Conservation (phyloP, 2,888 invertebrate species). For the Monoplex corrugatus region DNA sequence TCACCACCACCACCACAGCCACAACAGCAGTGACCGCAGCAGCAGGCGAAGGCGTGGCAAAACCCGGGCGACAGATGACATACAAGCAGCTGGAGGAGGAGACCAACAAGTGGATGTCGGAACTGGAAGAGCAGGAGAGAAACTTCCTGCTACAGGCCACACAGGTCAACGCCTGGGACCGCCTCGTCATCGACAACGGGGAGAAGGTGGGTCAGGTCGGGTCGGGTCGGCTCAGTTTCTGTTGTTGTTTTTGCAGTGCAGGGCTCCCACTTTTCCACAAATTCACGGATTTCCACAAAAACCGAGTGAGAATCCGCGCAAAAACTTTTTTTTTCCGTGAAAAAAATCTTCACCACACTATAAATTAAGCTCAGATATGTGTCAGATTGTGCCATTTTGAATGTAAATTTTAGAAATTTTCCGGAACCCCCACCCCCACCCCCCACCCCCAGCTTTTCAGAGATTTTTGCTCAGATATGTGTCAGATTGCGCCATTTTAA, state of each 20-base stretch:
- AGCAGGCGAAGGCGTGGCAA: background rate
- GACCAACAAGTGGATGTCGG: slow-evolving; percentile 96
- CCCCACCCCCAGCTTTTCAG: too few species aligned
- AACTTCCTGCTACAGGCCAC: slow-evolving; percentile 96
- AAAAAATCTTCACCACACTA: too few species aligned
- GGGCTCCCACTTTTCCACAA: too few species aligned
- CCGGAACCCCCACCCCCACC: too few species aligned
- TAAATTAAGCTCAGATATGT: too few species aligned
- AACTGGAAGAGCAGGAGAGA: slow-evolving; percentile 95
- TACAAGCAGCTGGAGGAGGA: slow-evolving; percentile 94
- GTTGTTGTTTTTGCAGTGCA: background rate
- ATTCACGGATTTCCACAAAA: too few species aligned
- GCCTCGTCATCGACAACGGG: slow-evolving; percentile 92
- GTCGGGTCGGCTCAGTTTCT: background rate
- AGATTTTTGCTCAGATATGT: too few species aligned
- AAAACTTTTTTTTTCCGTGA: too few species aligned
- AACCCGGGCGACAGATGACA: slow-evolving; percentile 83
- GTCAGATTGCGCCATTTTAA: too few species aligned
- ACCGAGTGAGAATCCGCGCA: too few species aligned
- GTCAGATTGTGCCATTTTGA: too few species aligned
- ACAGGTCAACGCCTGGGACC: slow-evolving; percentile 97
- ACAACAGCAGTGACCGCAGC: slow-evolving; percentile 49
- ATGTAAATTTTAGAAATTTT: too few species aligned
- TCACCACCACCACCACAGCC: slow-evolving; percentile 31
- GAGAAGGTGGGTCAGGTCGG: slow-evolving; percentile 87